phyloP scores from a whole-genome alignment of 2,113 vertebrate species.

The Podilymbus podiceps region DNA sequence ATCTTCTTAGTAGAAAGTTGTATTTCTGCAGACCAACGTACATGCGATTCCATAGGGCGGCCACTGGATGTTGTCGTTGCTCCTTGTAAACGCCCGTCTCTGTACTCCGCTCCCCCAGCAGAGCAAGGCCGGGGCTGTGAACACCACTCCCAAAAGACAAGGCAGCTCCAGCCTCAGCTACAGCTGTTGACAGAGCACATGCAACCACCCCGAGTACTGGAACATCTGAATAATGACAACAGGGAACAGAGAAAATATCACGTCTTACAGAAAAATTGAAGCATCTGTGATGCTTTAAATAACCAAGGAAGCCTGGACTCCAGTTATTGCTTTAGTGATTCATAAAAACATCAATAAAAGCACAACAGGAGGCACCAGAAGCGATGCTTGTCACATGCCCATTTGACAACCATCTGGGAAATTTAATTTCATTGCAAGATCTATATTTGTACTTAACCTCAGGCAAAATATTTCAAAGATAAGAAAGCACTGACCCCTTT shows the following conservation, averaged over 20 bases:
- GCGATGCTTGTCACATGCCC: neutral
- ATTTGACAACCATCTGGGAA: neutral
- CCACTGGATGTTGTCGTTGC: neutral
- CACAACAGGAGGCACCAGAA: neutral
- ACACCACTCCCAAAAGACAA: neutral
- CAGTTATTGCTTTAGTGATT: neutral
- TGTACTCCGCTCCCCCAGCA: neutral
- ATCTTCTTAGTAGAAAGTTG: neutral
- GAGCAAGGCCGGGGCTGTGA: neutral
- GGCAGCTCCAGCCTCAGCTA: neutral
- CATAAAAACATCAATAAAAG: neutral
- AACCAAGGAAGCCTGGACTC: neutral
- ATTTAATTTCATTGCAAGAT: neutral
- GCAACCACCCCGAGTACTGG: accelerated
- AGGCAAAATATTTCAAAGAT: neutral
- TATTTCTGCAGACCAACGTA: neutral
- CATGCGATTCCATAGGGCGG: neutral
- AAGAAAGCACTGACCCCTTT: neutral
- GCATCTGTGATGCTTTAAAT: neutral
- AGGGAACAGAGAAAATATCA: neutral
- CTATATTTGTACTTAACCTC: neutral
- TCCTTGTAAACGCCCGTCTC: neutral
- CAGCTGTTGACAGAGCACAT: neutral
- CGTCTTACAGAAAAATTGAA: neutral
- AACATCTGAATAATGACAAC: neutral